Conservation (phyloP, 1,140 invertebrate species). For the Caenorhabditis tropicalis region DNA sequence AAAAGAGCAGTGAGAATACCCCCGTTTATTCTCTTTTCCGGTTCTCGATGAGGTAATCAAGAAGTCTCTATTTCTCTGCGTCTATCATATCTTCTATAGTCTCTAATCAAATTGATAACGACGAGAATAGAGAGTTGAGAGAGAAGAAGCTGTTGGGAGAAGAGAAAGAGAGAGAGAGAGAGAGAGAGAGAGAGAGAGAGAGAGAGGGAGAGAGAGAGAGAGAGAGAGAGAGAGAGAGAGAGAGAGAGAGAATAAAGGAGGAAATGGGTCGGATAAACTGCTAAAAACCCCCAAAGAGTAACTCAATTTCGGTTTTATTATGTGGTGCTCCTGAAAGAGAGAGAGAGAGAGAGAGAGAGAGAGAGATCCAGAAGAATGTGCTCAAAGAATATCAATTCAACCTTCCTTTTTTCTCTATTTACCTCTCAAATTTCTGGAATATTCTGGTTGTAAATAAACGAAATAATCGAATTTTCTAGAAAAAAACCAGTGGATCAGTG, state of each 20-base stretch:
- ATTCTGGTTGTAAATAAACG: not conserved
- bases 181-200: not conserved
- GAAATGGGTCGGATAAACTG: not conserved
- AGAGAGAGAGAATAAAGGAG: not conserved
- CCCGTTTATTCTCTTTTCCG: not conserved
- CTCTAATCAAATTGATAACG: not conserved
- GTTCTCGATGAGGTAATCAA: not conserved
- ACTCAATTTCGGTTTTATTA: conserved; percentile 39
- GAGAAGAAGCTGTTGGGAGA: not conserved
- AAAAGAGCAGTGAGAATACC: no score
- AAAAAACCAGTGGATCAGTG: no score
- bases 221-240: not conserved
- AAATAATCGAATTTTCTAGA: not conserved
- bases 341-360: no score
- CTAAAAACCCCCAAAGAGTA: not conserved
- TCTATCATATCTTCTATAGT: not conserved
- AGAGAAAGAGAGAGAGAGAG: not conserved
- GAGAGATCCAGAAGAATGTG: not conserved
- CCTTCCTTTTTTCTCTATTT: not conserved
- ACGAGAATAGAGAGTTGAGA: not conserved
- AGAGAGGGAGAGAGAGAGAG: not conserved
- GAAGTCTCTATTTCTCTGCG: not conserved
- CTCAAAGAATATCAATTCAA: conserved; percentile 2
- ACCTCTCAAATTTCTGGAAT: not conserved
- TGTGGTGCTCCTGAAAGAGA: conserved; percentile 18